A percentile compares a stretch with the other conserved stretches of the same genome.
phyloP scores from a whole-genome alignment of 1,140 invertebrate species.

The Panagrolaimus sp. region DNA sequence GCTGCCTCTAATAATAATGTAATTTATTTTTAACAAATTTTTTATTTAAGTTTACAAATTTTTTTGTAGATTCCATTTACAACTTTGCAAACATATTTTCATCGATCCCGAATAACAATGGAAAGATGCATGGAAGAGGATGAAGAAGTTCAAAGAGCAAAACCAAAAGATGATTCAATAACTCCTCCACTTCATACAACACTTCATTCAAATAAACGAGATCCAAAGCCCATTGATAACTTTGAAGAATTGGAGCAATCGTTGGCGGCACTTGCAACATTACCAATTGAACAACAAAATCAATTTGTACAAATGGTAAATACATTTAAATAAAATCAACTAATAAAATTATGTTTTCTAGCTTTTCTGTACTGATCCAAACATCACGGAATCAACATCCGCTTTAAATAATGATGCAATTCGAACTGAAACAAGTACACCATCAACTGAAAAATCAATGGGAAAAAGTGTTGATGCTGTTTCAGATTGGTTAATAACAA shows the following conservation, averaged over 20 bases:
- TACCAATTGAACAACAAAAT: slow-evolving; percentile 1
- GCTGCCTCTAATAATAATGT: slow-evolving; percentile 14
- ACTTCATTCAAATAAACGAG: not conserved
- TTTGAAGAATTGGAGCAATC: not conserved
- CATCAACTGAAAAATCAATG: slow-evolving; percentile 9
- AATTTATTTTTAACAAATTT: not conserved
- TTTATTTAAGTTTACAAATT: not conserved
- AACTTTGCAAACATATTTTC: slow-evolving; percentile 12
- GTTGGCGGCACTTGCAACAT: not conserved
- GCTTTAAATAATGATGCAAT: not conserved
- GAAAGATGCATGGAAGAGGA: slow-evolving; percentile 16
- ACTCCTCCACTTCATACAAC: not conserved
- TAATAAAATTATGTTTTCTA: no score
- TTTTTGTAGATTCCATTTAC: slow-evolving; percentile 11
- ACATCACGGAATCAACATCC: not conserved
- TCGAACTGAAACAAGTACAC: slow-evolving; percentile 10
- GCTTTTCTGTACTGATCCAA: no score
- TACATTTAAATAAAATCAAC: no score
- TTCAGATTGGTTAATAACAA: slow-evolving; percentile 11
- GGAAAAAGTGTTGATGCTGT: slow-evolving; percentile 11
- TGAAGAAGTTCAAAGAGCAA: slow-evolving; percentile 17
- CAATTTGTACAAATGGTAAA: not conserved
- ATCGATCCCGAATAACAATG: slow-evolving; percentile 2
- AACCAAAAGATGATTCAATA: slow-evolving; percentile 13
- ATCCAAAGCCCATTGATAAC: not conserved